Evolutionary conservation across 2,888 invertebrate genomes (phyloP).

Genomic region (Drosophila yooni): DNA sequence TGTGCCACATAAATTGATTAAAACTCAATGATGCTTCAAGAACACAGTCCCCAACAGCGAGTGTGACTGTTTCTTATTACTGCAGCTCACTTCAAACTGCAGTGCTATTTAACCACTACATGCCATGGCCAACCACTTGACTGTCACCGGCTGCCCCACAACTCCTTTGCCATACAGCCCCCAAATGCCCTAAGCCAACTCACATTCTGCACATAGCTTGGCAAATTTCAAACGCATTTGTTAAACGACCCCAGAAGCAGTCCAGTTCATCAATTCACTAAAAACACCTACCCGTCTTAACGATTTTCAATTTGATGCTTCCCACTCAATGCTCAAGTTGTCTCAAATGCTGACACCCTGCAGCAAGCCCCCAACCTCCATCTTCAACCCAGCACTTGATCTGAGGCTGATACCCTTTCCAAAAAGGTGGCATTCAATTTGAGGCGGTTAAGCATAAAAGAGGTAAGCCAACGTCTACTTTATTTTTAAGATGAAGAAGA

Average conservation of each 20-base stretch:
- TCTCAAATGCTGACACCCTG: conserved; percentile 29
- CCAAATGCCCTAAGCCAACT: not conserved
- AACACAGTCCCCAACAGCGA: conserved; percentile 10
- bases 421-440: conserved; percentile 2
- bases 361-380: conserved; percentile 1
- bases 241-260: conserved; percentile 55
- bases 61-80: conserved; percentile 40
- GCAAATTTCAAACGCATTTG: conserved; percentile 62
- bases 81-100: conserved; percentile 48
- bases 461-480: not conserved
- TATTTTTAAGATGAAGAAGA: not conserved
- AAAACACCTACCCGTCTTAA: conserved; percentile 50
- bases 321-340: conserved; percentile 54
- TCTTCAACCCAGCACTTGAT: conserved; percentile 17
- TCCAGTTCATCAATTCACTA: conserved; percentile 48
- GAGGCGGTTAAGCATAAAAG: not conserved
- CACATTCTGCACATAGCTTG: conserved; percentile 14
- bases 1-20: conserved; percentile 65
- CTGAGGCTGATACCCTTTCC: conserved; percentile 11
- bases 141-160: conserved; percentile 27
- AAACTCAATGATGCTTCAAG: conserved; percentile 62
- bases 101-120: conserved; percentile 51
- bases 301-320: conserved; percentile 64
- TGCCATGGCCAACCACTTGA: conserved; percentile 49
- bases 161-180: not conserved